Conservation (phyloP, 2,113 vertebrate species). For the Pycnonotus jocosus region DNA sequence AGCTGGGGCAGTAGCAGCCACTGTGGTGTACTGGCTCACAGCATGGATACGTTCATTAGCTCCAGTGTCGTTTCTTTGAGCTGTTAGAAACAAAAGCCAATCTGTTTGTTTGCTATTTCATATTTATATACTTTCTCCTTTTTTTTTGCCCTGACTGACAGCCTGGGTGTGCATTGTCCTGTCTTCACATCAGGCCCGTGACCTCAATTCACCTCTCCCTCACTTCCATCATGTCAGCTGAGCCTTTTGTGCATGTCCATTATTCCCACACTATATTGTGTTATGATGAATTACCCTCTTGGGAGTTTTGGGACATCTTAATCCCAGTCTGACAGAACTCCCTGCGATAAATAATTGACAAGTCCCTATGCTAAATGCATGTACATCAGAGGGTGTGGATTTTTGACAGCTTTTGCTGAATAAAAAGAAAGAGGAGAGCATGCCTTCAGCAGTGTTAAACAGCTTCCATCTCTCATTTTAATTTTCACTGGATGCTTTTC, state of each 20-base stretch:
- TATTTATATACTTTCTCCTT: conserved; percentile 59
- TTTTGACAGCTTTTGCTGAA: conserved; percentile 64
- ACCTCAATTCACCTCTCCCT: conserved; percentile 62
- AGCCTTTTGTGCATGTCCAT: conserved; percentile 61
- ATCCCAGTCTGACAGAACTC: conserved; percentile 70
- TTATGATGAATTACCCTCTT: conserved; percentile 72
- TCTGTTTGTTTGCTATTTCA: conserved; percentile 63
- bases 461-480: conserved; percentile 18
- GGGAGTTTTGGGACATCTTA: conserved; percentile 74
- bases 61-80: conserved; percentile 29
- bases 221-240: conserved; percentile 60
- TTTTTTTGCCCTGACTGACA: conserved; percentile 64
- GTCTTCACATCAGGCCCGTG: conserved; percentile 31
- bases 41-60: conserved; percentile 50
- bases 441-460: neutral
- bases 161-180: conserved; percentile 38
- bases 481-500: conserved; percentile 23
- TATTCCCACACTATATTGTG: conserved; percentile 63
- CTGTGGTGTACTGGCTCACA: neutral
- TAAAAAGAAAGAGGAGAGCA: neutral
- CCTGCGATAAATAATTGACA: conserved; percentile 67
- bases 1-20: neutral
- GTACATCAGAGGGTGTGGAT: conserved; percentile 53
- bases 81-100: conserved; percentile 54
- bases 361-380: conserved; percentile 62